Base-by-base conservation (phyloP, 2,888 invertebrate species). In the Heliconius ismenius region DNA sequence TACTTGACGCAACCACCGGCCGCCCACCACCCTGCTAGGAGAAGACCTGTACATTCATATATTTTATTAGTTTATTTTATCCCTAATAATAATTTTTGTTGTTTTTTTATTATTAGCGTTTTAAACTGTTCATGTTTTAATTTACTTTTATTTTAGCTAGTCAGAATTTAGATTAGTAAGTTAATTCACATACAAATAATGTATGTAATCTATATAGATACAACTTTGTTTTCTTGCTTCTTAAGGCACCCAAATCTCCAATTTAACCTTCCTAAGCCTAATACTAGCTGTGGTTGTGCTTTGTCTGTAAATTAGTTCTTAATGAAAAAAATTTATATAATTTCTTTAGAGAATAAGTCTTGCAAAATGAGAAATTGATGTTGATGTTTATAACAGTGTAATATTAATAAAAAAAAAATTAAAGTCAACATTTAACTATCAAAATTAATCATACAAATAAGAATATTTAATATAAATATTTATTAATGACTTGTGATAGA, bases 1-100 rank as follows among this genome's bases (percentile, higher is more conserved):
- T 87, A 89, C 91, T 86, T 91, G 89, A 88, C 93, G 94, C 89
- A 93, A 91, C 90, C 91, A 92, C 92, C 94, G 93, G 90, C 92
- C 94, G 93, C 94, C 93, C 91, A 93, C 93, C 93, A 93, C 94
- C 94, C 93, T 94, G 94, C 94, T 92, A 90, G 93, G 93, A 94
- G 93, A 94, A 93, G 92, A 93, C 92, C 94, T 94, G 90, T 80
- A 85, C 83, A 82, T 74, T 79, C 76, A 80, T 43, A 79, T 49
- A 64, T 32, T 77, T 64, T 70, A 70, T 70, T 70, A 58, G 70
- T 70, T 36, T 6, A 54, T 28, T 64, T 69, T 70, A 60, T 32
- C 9, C 21, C 28, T 58, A 21, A 15, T 24, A 7, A 65, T 32
- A 15, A 73, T 64, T 36, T 39, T 49, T 49, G 3, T 18, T 32